Percentiles rank a stretch among this genome's conserved stretches.
Conservation (phyloP, 2,797 vertebrate species). For the Mormyrus proboscirostris region DNA sequence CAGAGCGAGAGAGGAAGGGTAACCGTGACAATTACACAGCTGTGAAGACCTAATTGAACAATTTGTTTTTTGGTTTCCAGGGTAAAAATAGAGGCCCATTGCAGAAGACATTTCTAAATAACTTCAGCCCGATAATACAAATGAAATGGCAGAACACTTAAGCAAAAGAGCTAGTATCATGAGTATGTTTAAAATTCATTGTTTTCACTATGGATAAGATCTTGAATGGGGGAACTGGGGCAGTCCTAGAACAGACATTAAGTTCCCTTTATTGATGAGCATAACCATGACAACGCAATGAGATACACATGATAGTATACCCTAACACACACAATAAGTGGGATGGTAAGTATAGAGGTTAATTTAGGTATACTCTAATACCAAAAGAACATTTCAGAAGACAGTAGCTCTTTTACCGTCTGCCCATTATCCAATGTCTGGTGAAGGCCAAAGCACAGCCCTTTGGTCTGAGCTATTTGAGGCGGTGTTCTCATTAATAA, state of each 20-base stretch:
- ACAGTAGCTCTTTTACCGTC: neutral
- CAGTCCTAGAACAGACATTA: neutral
- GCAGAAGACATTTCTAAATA: conserved; percentile 6
- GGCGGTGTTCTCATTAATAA: neutral
- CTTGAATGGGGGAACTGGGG: neutral
- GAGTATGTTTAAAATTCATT: neutral
- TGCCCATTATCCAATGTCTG: neutral
- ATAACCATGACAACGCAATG: neutral
- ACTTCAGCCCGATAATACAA: neutral
- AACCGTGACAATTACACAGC: neutral
- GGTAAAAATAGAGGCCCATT: neutral
- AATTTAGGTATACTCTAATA: neutral
- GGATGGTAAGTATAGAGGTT: neutral
- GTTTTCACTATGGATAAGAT: neutral
- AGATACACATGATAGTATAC: neutral
- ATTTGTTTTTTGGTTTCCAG: neutral
- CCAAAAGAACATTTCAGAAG: neutral
- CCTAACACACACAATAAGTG: neutral
- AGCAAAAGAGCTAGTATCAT: neutral
- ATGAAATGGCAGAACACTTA: neutral
- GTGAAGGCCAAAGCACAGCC: neutral
- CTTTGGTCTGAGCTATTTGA: neutral
- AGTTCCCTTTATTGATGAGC: neutral
- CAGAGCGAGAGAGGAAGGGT: conserved; percentile 6
- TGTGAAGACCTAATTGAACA: neutral